Evolutionary conservation across 2,797 vertebrate species (phyloP).

Genomic region (Synaphobranchus kaupii): DNA sequence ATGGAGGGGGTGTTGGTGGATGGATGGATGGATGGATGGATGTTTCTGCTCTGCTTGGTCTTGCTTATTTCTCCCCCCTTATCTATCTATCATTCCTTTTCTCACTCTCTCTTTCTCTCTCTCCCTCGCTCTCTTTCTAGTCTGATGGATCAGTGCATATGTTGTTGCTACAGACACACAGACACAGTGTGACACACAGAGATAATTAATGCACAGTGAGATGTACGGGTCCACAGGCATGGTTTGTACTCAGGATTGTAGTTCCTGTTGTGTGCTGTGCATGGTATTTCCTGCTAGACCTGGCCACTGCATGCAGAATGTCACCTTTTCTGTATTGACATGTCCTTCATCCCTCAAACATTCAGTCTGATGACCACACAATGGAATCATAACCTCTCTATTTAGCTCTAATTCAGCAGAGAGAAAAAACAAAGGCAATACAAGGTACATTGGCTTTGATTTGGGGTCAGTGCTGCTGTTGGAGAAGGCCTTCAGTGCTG

Average conservation of each 20-base stretch:
- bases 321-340: slow-evolving; percentile 61
- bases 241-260: neutral
- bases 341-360: neutral
- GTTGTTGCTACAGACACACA: neutral
- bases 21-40: neutral
- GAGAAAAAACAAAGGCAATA: too few relatives aligned
- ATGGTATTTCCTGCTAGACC: slow-evolving; percentile 62
- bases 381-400: neutral
- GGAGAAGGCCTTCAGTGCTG: neutral
- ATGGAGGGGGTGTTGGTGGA: too few relatives aligned
- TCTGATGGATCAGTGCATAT: neutral
- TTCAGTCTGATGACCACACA: neutral
- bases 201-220: neutral
- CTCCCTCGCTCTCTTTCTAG: neutral
- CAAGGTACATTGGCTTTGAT: neutral
- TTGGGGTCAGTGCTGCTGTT: neutral
- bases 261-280: slow-evolving; percentile 48
- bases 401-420: neutral
- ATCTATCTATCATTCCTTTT: neutral
- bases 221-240: neutral
- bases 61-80: neutral
- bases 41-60: slow-evolving; percentile 10
- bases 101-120: neutral
- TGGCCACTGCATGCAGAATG: slow-evolving; percentile 67
- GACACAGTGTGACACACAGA: neutral